A percentile compares a stretch with the other conserved stretches of the same genome.
These are phyloP conservation scores for Saxidomus purpurata DNA, from an alignment of 1,140 invertebrate species.

Conservation along the genomic window DNA sequence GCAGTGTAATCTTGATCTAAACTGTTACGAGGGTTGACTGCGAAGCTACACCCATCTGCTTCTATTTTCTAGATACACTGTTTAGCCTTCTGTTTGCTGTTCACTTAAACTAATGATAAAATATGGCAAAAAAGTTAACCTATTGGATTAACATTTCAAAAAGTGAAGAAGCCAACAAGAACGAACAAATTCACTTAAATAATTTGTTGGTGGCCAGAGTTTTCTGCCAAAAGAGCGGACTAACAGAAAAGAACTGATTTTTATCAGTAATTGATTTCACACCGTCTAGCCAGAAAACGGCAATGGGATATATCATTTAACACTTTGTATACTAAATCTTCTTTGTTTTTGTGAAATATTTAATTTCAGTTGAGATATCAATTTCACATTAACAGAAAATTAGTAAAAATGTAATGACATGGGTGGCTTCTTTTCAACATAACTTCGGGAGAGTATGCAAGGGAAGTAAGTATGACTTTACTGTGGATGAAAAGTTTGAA, in stretches of 20 bases:
- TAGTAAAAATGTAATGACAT: constrained; percentile 9
- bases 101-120: no score
- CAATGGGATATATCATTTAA: constrained; percentile 6
- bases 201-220: background rate
- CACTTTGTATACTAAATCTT: background rate
- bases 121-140: no score
- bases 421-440: background rate
- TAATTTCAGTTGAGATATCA: background rate
- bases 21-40: no score
- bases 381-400: constrained; percentile 17
- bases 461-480: no score
- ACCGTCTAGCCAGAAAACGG: background rate
- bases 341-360: constrained; percentile 1
- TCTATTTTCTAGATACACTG: no score
- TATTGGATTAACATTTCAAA: no score
- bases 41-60: no score
- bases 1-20: no score
- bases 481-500: no score
- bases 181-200: no score
- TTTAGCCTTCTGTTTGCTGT: no score
- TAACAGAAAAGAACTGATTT: constrained; percentile 3
- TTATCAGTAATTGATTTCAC: background rate
- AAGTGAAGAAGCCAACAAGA: no score
- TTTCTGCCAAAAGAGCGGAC: background rate
- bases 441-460: background rate